Evolutionary conservation across 2,113 vertebrate genomes (phyloP).

Genomic region (Onychorhynchus coronatus): DNA sequence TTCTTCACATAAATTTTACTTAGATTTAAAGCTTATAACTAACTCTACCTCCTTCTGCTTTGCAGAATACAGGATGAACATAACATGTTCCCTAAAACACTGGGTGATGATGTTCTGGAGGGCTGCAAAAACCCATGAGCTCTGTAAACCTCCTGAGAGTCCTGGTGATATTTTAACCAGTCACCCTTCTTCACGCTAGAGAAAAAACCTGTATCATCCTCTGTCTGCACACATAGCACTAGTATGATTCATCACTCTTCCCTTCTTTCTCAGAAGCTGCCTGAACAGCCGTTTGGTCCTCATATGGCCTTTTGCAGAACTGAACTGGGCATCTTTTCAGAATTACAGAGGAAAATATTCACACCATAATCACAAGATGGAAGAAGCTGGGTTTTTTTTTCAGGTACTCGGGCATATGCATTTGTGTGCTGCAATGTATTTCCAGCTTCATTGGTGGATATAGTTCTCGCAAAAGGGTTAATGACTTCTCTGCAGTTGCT

Average conservation of each 20-base stretch:
- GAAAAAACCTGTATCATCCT: background rate
- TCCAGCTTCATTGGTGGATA: background rate
- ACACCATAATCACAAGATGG: background rate
- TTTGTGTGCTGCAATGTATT: background rate
- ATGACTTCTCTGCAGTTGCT: slow-evolving; percentile 50
- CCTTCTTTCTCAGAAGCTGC: background rate
- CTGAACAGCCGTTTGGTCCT: background rate
- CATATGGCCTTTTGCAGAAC: background rate
- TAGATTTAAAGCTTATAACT: background rate
- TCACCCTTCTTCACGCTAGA: background rate
- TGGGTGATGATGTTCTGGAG: background rate
- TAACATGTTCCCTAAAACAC: background rate
- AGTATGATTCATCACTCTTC: background rate
- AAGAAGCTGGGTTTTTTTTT: background rate
- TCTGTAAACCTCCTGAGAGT: background rate
- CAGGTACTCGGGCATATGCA: background rate
- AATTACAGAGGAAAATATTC: slow-evolving; percentile 36
- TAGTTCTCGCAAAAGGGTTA: slow-evolving; percentile 40
- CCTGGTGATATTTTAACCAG: background rate
- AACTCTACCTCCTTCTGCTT: background rate
- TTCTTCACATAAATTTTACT: background rate
- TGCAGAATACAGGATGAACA: background rate
- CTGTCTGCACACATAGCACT: background rate
- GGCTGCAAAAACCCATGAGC: background rate
- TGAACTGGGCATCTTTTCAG: slow-evolving; percentile 13